phyloP scores from a whole-genome alignment of 2,113 vertebrate genomes.

The Vulpes lagopus region DNA sequence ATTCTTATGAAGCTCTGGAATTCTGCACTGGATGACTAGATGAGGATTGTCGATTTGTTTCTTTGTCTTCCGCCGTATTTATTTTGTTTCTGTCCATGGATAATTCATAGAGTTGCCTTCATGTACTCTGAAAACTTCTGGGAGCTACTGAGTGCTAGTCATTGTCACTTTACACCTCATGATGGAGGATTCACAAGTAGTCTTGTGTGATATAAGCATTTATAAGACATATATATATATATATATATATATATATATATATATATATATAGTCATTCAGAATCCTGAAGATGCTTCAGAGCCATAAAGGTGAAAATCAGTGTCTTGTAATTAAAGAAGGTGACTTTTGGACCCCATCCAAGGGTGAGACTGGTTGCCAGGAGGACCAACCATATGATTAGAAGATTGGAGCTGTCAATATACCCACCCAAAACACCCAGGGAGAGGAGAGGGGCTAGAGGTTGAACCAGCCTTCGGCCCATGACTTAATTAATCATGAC shows the following conservation, averaged over 20 bases:
- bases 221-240: background rate
- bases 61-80: background rate
- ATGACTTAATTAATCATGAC: background rate
- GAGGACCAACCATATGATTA: background rate
- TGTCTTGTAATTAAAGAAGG: background rate
- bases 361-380: background rate
- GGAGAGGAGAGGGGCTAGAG: background rate
- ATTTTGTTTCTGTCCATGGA: background rate
- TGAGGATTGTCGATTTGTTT: background rate
- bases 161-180: background rate
- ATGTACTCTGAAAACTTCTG: background rate
- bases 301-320: background rate
- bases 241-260: background rate
- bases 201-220: background rate
- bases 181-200: background rate
- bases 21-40: background rate
- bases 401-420: background rate
- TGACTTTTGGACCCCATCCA: background rate
- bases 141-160: background rate
- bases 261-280: background rate
- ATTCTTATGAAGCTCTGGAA: background rate
- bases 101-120: background rate
- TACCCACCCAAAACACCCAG: background rate
- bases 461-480: background rate
- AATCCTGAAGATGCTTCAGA: background rate